Conservation (phyloP, 2,113 vertebrate genomes). For the Vombatus ursinus region DNA sequence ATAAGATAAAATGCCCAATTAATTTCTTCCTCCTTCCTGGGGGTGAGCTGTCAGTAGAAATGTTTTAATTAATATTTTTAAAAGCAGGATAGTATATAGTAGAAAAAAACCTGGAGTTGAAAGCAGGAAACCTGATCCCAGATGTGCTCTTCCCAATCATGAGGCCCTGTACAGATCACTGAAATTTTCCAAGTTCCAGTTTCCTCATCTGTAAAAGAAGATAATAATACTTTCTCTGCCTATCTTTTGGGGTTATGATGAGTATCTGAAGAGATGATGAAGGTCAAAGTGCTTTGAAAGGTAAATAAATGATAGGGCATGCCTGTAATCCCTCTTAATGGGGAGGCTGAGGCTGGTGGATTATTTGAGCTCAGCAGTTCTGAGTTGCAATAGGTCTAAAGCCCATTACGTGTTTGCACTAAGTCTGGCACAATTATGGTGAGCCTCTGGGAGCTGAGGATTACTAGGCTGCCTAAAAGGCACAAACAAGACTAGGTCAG, state of each 20-base stretch:
- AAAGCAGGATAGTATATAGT: not conserved
- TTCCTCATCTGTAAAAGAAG: not conserved
- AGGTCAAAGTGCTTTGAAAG: not conserved
- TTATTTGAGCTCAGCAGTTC: not conserved
- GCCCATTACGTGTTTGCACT: not conserved
- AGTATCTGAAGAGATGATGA: not conserved
- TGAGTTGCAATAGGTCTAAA: not conserved
- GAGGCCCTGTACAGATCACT: not conserved
- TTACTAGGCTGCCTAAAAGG: not conserved
- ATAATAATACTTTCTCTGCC: not conserved
- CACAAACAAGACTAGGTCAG: not conserved
- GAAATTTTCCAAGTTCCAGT: not conserved
- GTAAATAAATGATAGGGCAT: not conserved
- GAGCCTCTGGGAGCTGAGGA: not conserved
- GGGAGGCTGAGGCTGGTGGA: not conserved
- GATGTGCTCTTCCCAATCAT: not conserved
- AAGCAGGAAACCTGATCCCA: not conserved
- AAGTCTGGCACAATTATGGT: not conserved
- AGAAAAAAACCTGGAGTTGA: not conserved
- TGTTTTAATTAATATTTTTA: not conserved
- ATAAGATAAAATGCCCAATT: not conserved
- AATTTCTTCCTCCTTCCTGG: not conserved
- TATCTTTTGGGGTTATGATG: not conserved
- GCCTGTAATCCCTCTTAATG: not conserved
- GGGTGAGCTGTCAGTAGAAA: not conserved